Conservation (phyloP, 2,797 vertebrate genomes). For the Sebastes kiyomatsui region DNA sequence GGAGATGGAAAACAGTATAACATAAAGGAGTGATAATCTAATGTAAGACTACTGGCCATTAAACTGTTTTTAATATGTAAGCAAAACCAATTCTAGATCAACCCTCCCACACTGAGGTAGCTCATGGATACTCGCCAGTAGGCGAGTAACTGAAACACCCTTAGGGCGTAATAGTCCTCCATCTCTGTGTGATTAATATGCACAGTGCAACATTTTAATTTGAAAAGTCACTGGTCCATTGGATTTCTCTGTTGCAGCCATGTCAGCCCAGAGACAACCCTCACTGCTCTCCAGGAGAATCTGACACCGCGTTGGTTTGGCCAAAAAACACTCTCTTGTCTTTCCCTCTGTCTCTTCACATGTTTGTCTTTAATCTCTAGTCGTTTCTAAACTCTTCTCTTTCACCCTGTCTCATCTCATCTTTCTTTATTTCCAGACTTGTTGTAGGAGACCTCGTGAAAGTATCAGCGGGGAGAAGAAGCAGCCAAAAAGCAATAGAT, state of each 20-base stretch:
- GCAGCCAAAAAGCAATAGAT: slow-evolving; percentile 49
- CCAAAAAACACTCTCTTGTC: slow-evolving; percentile 43
- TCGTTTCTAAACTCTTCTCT: slow-evolving; percentile 10
- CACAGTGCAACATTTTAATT: slow-evolving; percentile 52
- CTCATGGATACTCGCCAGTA: slow-evolving; percentile 39
- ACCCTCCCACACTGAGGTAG: slow-evolving; percentile 42
- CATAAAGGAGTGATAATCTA: slow-evolving; percentile 29
- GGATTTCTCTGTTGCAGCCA: slow-evolving; percentile 59
- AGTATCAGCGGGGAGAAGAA: slow-evolving; percentile 44
- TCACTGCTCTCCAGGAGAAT: slow-evolving; percentile 46
- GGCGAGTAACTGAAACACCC: slow-evolving; percentile 29
- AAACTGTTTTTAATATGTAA: slow-evolving; percentile 45
- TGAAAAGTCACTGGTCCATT: slow-evolving; percentile 63
- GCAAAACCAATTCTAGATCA: slow-evolving; percentile 45
- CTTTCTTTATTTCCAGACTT: slow-evolving; percentile 1
- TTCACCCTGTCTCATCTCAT: not conserved
- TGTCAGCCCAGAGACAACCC: slow-evolving; percentile 49
- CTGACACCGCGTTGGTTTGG: slow-evolving; percentile 42
- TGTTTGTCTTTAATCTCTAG: slow-evolving; percentile 28
- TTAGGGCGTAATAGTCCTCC: slow-evolving; percentile 32
- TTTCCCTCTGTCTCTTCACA: not conserved
- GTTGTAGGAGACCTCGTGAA: slow-evolving; percentile 42
- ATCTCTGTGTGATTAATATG: slow-evolving; percentile 59
- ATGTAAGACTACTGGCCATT: slow-evolving; percentile 22
- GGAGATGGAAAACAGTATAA: slow-evolving; percentile 32